phyloP scores from a whole-genome alignment of 2,888 invertebrate species.

The Aricia artaxerxes region DNA sequence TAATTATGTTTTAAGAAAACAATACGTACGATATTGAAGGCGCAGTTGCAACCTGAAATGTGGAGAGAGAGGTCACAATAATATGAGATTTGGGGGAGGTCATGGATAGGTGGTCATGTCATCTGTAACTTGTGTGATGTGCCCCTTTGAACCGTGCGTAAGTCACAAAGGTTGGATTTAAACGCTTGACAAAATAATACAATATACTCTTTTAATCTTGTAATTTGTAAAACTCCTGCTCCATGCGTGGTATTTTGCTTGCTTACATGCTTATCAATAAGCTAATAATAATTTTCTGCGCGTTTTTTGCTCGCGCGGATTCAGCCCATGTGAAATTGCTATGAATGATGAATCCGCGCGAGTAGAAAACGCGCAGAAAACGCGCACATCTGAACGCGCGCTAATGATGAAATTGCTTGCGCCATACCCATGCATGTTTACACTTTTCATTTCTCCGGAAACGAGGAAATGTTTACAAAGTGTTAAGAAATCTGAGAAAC shows the following conservation, averaged over 20 bases:
- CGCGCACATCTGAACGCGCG: too few relatives aligned
- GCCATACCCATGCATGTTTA: not conserved
- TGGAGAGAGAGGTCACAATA: not conserved
- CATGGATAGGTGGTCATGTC: too few relatives aligned
- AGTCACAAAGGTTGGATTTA: not conserved
- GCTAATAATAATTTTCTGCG: too few relatives aligned
- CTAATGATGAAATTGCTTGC: not conserved
- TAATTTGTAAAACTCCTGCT: not conserved
- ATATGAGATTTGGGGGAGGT: not conserved
- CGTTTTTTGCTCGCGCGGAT: too few relatives aligned
- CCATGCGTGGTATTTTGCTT: not conserved
- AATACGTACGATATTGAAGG: not conserved
- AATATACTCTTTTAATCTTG: not conserved
- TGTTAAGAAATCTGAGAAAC: slow-evolving; percentile 22
- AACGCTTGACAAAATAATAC: not conserved
- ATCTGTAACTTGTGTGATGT: too few relatives aligned
- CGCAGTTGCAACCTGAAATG: not conserved
- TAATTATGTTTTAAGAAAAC: not conserved
- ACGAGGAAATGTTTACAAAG: slow-evolving; percentile 20
- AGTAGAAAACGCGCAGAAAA: too few relatives aligned
- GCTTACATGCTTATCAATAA: not conserved
- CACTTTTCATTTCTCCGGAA: not conserved
- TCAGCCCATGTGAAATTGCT: too few relatives aligned
- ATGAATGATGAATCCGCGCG: too few relatives aligned
- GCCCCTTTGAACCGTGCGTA: too few relatives aligned